Evolutionary conservation across 2,797 vertebrate species (phyloP).

Genomic region (Lutjanus campechanus): DNA sequence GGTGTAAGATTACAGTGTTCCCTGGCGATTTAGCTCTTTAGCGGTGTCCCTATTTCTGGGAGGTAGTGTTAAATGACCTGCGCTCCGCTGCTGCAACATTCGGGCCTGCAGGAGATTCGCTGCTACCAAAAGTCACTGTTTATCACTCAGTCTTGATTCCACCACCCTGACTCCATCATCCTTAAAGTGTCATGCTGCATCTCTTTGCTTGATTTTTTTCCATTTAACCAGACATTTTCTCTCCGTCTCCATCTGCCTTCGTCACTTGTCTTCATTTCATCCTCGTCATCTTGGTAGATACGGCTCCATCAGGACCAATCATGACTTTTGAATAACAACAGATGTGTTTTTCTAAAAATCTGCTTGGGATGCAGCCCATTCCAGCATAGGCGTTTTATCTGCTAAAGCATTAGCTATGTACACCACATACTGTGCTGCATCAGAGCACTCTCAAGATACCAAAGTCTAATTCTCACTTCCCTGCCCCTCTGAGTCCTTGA

Average conservation of each 20-base stretch:
- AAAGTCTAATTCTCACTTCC: conserved; percentile 62
- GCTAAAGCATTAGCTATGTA: conserved; percentile 45
- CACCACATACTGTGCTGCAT: conserved; percentile 41
- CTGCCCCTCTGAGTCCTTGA: conserved; percentile 53
- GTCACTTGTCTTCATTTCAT: conserved; percentile 56
- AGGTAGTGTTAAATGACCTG: conserved; percentile 73
- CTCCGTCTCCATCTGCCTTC: conserved; percentile 27
- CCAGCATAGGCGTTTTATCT: conserved; percentile 17
- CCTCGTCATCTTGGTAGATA: conserved; percentile 20
- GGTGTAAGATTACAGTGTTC: conserved; percentile 58
- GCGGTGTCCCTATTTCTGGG: conserved; percentile 61
- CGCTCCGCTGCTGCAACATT: conserved; percentile 42
- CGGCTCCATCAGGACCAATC: conserved; percentile 46
- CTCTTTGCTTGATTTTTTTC: conserved; percentile 25
- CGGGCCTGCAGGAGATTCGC: conserved; percentile 48
- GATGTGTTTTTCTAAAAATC: conserved; percentile 48
- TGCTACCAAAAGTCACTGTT: conserved; percentile 52
- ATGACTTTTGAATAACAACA: conserved; percentile 51
- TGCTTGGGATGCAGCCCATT: conserved; percentile 15
- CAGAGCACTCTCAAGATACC: conserved; percentile 43
- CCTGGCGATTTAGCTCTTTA: conserved; percentile 74
- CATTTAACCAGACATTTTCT: conserved; percentile 34
- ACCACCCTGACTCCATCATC: conserved; percentile 45
- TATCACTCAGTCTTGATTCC: conserved; percentile 63
- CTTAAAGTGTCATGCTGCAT: conserved; percentile 21